Conservation (phyloP, 2,797 vertebrate genomes). For the Chelonia mydas region DNA sequence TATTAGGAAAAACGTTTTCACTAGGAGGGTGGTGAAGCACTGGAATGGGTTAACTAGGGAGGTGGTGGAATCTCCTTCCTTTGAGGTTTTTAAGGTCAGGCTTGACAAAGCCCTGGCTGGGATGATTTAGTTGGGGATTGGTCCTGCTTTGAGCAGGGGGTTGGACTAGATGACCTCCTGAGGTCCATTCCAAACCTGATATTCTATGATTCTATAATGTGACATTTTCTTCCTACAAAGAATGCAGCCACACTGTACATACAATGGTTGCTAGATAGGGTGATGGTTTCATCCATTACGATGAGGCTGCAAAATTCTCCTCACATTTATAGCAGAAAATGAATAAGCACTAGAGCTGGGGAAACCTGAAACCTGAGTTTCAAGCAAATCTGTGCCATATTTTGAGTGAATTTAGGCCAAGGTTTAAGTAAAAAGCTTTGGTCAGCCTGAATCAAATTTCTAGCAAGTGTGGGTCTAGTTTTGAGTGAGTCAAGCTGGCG, state of each 20-base stretch:
- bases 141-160: too few species aligned
- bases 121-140: too few species aligned
- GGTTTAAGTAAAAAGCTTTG: background rate
- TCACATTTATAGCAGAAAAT: background rate
- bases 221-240: background rate
- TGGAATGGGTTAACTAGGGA: too few species aligned
- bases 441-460: background rate
- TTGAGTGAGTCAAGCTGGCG: background rate
- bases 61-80: too few species aligned
- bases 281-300: background rate
- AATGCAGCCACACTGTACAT: fast-evolving
- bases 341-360: background rate
- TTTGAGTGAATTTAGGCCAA: background rate
- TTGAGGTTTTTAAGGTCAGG: too few species aligned
- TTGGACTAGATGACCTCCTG: too few species aligned
- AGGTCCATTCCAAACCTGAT: too few species aligned
- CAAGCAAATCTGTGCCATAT: fast-evolving
- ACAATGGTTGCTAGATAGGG: background rate
- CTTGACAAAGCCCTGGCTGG: too few species aligned
- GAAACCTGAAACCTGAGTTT: background rate
- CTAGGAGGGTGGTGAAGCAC: too few species aligned
- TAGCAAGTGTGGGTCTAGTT: background rate
- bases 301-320: background rate
- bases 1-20: too few species aligned
- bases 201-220: too few species aligned